Evolutionary conservation across 2,113 vertebrate genomes (phyloP).

Genomic region (Taxidea taxus): DNA sequence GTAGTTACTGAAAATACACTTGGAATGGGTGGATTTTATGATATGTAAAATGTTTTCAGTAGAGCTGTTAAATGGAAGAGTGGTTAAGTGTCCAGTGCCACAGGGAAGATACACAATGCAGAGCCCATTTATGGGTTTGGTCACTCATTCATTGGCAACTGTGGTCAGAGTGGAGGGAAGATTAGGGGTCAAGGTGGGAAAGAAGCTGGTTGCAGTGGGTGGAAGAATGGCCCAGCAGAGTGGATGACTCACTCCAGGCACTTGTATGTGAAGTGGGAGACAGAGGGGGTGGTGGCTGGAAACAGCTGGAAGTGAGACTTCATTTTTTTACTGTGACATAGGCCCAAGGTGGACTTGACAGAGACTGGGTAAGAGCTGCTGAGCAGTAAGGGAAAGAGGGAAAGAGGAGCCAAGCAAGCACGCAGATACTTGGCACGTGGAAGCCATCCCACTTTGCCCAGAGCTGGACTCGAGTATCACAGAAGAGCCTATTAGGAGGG

Average conservation of each 20-base stretch:
- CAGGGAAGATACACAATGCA: not conserved
- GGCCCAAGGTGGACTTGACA: not conserved
- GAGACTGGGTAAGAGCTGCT: not conserved
- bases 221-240: not conserved
- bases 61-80: not conserved
- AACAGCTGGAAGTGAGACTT: not conserved
- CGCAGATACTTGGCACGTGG: not conserved
- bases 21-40: not conserved
- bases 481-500: not conserved
- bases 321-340: not conserved
- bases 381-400: not conserved
- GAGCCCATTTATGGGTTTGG: not conserved
- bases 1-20: not conserved
- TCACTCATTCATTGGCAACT: not conserved
- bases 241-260: constrained; percentile 48
- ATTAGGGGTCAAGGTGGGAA: not conserved
- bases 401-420: not conserved
- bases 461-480: not conserved
- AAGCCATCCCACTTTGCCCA: not conserved
- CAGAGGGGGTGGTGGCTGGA: not conserved
- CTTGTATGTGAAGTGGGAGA: constrained; percentile 11
- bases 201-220: not conserved
- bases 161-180: not conserved
- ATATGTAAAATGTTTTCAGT: not conserved
- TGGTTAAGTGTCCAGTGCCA: not conserved